Percentiles rank a stretch among this genome's conserved stretches.
Conservation (phyloP, 2,888 invertebrate genomes). For the Anthrax anthrax region DNA sequence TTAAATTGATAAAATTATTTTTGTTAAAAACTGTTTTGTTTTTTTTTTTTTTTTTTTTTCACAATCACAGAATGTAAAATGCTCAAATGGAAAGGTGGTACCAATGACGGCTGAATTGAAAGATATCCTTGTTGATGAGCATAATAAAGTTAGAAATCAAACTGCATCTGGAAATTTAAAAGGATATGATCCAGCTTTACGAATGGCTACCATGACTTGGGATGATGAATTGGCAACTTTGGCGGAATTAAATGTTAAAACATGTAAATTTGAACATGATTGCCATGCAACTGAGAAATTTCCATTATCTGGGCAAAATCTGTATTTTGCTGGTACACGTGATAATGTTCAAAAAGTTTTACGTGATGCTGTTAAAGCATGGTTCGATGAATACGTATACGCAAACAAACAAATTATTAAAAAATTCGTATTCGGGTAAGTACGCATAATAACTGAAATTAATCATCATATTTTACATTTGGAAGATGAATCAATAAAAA, state of each 20-base stretch:
- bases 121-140: slow-evolving; percentile 28
- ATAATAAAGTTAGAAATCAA: slow-evolving; percentile 26
- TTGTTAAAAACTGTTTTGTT: background rate
- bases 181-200: slow-evolving; percentile 22
- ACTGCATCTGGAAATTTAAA: slow-evolving; percentile 24
- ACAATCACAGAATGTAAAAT: slow-evolving; percentile 19
- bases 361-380: background rate
- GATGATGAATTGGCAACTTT: slow-evolving; percentile 25
- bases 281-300: slow-evolving; percentile 27
- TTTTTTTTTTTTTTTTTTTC: background rate
- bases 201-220: slow-evolving; percentile 28
- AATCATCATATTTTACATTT: too few species aligned
- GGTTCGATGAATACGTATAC: slow-evolving; percentile 7
- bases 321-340: background rate
- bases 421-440: background rate
- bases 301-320: slow-evolving; percentile 26
- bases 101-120: slow-evolving; percentile 23
- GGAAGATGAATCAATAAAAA: too few species aligned
- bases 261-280: slow-evolving; percentile 27
- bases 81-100: slow-evolving; percentile 18
- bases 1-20: too few species aligned
- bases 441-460: too few species aligned
- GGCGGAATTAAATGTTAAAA: slow-evolving; percentile 25
- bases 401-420: slow-evolving; percentile 1
- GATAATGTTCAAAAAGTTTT: background rate